A percentile compares a stretch with the other conserved stretches of the same genome.
Evolutionary conservation across 2,797 vertebrate species (phyloP).

Genomic region (Anas bahamensis): DNA sequence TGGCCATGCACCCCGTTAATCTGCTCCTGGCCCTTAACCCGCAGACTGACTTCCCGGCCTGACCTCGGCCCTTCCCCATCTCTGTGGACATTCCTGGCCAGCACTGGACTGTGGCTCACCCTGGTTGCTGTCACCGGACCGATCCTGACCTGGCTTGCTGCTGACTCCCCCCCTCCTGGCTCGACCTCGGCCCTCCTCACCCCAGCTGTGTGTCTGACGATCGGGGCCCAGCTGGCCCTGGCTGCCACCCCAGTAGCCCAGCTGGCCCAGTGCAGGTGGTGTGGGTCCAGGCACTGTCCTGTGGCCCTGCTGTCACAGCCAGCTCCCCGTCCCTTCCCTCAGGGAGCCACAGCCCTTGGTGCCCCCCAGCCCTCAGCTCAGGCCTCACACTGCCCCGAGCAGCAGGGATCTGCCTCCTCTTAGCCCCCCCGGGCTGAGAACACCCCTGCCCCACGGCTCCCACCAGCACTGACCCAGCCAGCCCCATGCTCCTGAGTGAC

Average conservation of each 20-base stretch:
- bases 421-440: neutral
- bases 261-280: neutral
- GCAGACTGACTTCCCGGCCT: constrained; percentile 61
- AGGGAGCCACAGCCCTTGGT: rapidly evolving
- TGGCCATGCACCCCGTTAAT: neutral
- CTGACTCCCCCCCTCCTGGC: neutral
- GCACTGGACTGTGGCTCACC: neutral
- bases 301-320: neutral
- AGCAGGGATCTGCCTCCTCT: rapidly evolving
- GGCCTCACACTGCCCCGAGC: rapidly evolving
- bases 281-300: neutral
- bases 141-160: neutral
- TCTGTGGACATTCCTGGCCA: neutral
- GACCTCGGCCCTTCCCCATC: neutral
- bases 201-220: neutral
- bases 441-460: neutral
- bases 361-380: neutral
- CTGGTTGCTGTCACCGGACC: constrained; percentile 12
- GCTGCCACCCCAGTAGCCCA: no score
- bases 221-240: neutral
- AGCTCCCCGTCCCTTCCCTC: neutral
- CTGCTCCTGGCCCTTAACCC: neutral
- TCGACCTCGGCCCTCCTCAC: neutral
- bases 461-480: neutral
- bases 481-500: neutral